Base-by-base conservation (phyloP, 2,888 invertebrate species). In the Drosophila pegasa region DNA sequence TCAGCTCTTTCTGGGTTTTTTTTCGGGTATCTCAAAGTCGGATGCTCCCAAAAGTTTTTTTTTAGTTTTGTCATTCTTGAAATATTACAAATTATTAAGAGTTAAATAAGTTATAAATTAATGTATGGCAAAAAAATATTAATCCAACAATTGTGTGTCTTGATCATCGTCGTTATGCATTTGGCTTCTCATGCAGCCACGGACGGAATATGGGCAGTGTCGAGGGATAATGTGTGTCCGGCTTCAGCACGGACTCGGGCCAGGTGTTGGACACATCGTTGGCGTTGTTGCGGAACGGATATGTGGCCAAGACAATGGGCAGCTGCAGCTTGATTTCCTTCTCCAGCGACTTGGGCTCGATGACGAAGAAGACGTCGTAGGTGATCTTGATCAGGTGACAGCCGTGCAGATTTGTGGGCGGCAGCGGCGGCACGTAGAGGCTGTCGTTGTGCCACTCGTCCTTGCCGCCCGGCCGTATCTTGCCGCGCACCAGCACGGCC, bases 341-440 rank as follows among this genome's bases (percentile, higher is more conserved):
- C 91, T 98, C 97, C 88, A 98, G 93, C 85, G 97, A 97, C 92
- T 97, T 97, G 67, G 98, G 98, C 91, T 96, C 96, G 88, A 98
- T 96, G 82, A 97, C 95, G 91, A 98, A 98, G 91, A 96, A 97
- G 58, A 98, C 97, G 91, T 98, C 97, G 91, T 98, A 98, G 86
- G 97, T 96, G 86, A 98, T 97, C 91, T 96, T 95, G 89, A 98
- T 98, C 86, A 98, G 95, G 92, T 98, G 97, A 91, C 98, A 98
- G 63, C 98, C 98, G 84, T 98, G 94, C 60, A 98, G 94, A 93
- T 98, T 97, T 70, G 98, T 98, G 37, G 98, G 98, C 72, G 98
- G 98, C 87, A 98, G 93, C 29, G 98, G 98, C 68, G 98, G 98
- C 75, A 98, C 97, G 92, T 97, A 97, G 60, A 98, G 94, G 90